Evolutionary conservation across 2,888 invertebrate species (phyloP), one percentile per base, ranked within the genome.

Genomic region (Sinodicranocentrus sp.): DNA sequence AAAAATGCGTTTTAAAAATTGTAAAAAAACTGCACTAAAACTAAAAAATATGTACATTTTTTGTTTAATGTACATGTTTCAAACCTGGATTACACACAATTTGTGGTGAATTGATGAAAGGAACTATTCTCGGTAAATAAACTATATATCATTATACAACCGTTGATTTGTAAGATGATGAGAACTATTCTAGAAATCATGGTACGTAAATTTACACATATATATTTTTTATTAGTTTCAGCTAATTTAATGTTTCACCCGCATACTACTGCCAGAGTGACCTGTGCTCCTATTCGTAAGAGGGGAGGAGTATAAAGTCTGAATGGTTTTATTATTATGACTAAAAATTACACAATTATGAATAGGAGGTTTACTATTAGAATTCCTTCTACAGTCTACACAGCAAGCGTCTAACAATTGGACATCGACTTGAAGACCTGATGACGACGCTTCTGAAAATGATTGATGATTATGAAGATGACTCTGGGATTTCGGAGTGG

Each of bases 401-500:
- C 33, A 71, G 17, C 17, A 73, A 44, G 61, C 25, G 25, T 57
- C 57, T 19, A 21, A n/a, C 33, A 33, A 10, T 33, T 33, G n/a
- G n/a, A n/a, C n/a, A n/a, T n/a, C 33, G 3, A 33, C 33, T 33
- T 33, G 33, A 3, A 6, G 33, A 33, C 33, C 3, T 10, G 33
- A 10, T 33, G 33, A 33, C 3, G 48, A 48, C 17, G 48, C 48
- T 48, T 3, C 2, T n/a, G 68, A 25, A 13, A 2, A 25, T 44
- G 57, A 39, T 39, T 23, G 61, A 10, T 67, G 54, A 65, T 39
- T 5, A 3, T 39, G 77, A 26, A 25, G 54, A 39, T 68, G 67
- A 57, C 57, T 68, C 26, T 0, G 26, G 68, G 2, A 33, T 78
- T 70, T 78, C 39, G 68, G n/a, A 6, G 59, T 78, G 78, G 78